Base-by-base conservation (phyloP, 2,888 invertebrate species). In the Camponotus fellah region DNA sequence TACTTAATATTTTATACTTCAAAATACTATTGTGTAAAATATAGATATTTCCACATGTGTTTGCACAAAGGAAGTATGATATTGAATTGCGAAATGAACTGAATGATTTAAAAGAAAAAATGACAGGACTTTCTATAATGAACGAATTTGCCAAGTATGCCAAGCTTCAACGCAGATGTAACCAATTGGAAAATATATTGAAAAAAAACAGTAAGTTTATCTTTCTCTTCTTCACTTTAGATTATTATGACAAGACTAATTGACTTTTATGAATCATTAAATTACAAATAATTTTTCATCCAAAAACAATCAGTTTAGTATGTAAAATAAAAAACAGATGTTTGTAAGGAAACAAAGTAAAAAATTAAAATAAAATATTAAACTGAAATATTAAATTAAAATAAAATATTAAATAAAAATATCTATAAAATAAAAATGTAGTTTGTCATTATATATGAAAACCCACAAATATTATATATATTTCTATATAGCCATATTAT, bases 91-190 rank as follows among this genome's bases (percentile, higher is more conserved):
- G 91, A n/a, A 85, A 82, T 8, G 91, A 93, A 58, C 79, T 94
- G 43, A 85, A 84, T 32, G 83, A 82, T 53, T 82, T 95, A 17
- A 94, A 93, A 86, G 89, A 89, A 49, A 92, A 95, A 90, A 94
- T 95, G 92, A 84, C 88, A 34, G 87, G 86, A 26, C 92, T 95
- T 81, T 94, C 94, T 12, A 94, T 95, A 89, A 92, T 94, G 0
- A 94, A 95, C 89, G 95, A 95, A 86, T 95, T 95, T 92, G 91
- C 95, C 12, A 95, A 92, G 81, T 94, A 94, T 86, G 94, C 95
- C 8, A 95, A 93, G 88, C 91, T 95, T 21, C 94, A 95, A 86
- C 89, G 95, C 80, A 94, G 91, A 85, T 93, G 92, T 75, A 94
- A 91, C 58, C 93, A 94, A 88, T 53, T 95, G 2, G 92, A 94